Conservation (phyloP, 2,888 invertebrate species). For the Megalurothrips usitatus region DNA sequence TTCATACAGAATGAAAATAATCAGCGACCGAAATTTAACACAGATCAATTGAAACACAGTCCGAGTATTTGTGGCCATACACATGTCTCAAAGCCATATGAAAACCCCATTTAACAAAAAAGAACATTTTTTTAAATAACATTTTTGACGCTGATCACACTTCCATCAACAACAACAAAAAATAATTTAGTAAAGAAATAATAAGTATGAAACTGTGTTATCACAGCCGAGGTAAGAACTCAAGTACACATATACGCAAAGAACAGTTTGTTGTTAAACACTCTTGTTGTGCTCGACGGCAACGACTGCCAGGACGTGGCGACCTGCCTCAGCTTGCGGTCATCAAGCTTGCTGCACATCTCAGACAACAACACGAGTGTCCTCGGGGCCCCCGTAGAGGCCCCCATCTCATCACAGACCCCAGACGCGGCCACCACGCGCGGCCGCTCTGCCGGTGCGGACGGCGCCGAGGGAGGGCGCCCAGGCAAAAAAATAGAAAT, state of each 20-base stretch:
- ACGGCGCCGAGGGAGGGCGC: too few species aligned
- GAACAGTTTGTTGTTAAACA: neutral
- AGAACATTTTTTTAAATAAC: neutral
- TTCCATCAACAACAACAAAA: neutral
- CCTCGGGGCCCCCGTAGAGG: too few species aligned
- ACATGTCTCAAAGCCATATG: neutral
- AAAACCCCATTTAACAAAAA: neutral
- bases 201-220: slow-evolving; percentile 17
- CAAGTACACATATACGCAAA: slow-evolving; percentile 15
- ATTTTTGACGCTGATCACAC: neutral
- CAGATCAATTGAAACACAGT: neutral
- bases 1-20: neutral
- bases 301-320: too few species aligned
- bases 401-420: too few species aligned
- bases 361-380: too few species aligned
- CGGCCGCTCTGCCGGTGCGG: too few species aligned
- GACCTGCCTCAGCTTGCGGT: neutral
- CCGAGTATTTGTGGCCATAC: neutral
- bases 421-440: too few species aligned
- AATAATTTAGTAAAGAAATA: slow-evolving; percentile 10
- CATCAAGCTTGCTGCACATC: too few species aligned
- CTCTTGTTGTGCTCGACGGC: neutral
- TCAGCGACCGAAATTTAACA: neutral
- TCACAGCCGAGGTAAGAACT: slow-evolving; percentile 26
- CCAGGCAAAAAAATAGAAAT: too few species aligned